phyloP scores from a whole-genome alignment of 2,797 vertebrate species.

The Darevskia nairensis region DNA sequence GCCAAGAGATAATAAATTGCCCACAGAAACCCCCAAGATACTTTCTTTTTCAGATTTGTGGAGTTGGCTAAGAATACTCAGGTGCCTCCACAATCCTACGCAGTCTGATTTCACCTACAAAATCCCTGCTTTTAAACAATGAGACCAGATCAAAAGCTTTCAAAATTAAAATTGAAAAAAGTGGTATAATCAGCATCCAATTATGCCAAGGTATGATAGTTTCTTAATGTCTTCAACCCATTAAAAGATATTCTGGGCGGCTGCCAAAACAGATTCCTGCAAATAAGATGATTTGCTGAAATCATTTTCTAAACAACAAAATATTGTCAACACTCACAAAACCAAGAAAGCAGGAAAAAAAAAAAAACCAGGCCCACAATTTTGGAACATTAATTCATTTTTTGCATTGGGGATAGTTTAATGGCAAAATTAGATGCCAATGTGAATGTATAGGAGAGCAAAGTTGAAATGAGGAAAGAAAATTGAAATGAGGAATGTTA shows the following conservation, averaged over 20 bases:
- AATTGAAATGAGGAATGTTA: background rate
- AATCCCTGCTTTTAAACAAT: background rate
- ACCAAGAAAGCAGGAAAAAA: conserved; percentile 55
- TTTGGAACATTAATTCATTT: background rate
- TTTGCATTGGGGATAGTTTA: background rate
- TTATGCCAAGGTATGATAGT: conserved; percentile 38
- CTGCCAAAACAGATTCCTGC: conserved; percentile 45
- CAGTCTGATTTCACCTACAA: background rate
- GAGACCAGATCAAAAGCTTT: background rate
- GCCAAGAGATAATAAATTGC: background rate
- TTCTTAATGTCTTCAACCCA: conserved; percentile 55
- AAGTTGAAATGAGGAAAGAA: conserved; percentile 26
- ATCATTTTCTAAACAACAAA: conserved; percentile 54
- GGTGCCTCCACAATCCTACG: background rate
- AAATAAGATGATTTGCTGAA: conserved; percentile 45
- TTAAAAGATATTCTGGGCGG: conserved; percentile 51
- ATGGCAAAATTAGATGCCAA: background rate
- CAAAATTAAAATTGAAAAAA: background rate
- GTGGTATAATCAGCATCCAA: conserved; percentile 24
- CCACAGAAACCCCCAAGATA: background rate
- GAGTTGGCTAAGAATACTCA: background rate
- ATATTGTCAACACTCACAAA: conserved; percentile 23
- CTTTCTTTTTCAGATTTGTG: background rate
- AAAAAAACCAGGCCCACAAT: conserved; percentile 34
- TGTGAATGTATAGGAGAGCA: conserved; percentile 25